Percentiles rank a stretch among this genome's conserved stretches.
phyloP scores from a whole-genome alignment of 2,113 vertebrate species.

The Etia nguti region DNA sequence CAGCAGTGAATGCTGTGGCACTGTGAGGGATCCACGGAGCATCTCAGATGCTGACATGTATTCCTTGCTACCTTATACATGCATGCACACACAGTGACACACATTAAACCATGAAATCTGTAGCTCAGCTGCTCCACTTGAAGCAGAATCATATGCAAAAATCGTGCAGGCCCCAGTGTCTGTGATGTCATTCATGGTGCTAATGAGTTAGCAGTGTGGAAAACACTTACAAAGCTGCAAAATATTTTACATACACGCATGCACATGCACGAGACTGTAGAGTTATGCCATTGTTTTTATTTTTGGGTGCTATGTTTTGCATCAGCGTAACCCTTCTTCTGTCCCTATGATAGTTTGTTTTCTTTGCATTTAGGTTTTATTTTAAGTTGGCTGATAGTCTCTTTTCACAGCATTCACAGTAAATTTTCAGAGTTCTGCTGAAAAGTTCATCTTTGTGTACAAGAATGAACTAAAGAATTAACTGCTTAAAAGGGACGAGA shows the following conservation, averaged over 20 bases:
- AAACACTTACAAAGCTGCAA: not conserved
- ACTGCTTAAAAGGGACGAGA: not conserved
- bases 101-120: conserved; percentile 1
- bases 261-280: not conserved
- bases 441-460: not conserved
- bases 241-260: not conserved
- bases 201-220: not conserved
- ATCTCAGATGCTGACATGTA: conserved; percentile 15
- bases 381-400: not conserved
- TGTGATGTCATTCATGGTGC: not conserved
- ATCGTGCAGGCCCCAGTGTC: not conserved
- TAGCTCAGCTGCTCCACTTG: not conserved
- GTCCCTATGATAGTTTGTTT: not conserved
- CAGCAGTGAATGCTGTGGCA: conserved; percentile 25
- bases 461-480: not conserved
- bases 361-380: not conserved
- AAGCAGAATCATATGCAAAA: not conserved
- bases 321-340: not conserved
- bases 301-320: not conserved
- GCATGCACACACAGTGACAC: not conserved
- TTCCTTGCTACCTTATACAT: not conserved
- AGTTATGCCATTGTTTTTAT: not conserved
- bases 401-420: not conserved
- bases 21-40: conserved; percentile 13
- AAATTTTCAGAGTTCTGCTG: not conserved